These are phyloP conservation scores for Escarpia spicata DNA, from an alignment of 2,888 invertebrate genomes.

Conservation along the genomic window DNA sequence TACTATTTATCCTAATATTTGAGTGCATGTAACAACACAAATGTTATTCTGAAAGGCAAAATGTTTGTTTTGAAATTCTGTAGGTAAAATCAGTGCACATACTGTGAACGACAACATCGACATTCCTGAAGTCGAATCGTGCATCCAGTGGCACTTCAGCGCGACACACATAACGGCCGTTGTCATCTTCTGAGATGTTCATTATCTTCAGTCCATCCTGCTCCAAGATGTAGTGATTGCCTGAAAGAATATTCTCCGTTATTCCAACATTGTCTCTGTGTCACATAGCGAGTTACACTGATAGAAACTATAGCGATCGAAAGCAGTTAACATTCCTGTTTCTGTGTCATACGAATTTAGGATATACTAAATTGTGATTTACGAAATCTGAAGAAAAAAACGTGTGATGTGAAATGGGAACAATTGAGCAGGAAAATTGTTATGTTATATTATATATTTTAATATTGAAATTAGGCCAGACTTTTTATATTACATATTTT, in stretches of 20 bases:
- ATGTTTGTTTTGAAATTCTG: too few species aligned
- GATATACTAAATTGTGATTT: too few species aligned
- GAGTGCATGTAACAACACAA: too few species aligned
- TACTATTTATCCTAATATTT: too few species aligned
- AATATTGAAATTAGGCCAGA: too few species aligned
- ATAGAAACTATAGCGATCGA: neutral
- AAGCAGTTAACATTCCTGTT: neutral
- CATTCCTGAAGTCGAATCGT: slow-evolving; percentile 31
- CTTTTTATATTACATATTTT: too few species aligned
- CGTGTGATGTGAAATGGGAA: too few species aligned
- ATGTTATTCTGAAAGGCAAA: too few species aligned
- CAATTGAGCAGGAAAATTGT: neutral
- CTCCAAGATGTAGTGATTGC: slow-evolving; percentile 36
- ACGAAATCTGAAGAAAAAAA: too few species aligned
- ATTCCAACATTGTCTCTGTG: neutral
- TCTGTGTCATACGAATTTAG: neutral
- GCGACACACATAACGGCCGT: slow-evolving; percentile 43
- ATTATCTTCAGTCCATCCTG: slow-evolving; percentile 40
- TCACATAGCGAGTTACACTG: neutral
- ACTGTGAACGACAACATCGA: slow-evolving; percentile 44
- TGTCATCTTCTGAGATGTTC: slow-evolving; percentile 45
- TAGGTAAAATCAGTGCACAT: slow-evolving; percentile 26
- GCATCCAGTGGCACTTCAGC: slow-evolving; percentile 41
- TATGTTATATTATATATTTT: neutral
- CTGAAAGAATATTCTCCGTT: slow-evolving; percentile 28